Evolutionary conservation across 2,888 invertebrate species (phyloP), one percentile per base, ranked within the genome.

Genomic region (Lissocephala sabroskyi): DNA sequence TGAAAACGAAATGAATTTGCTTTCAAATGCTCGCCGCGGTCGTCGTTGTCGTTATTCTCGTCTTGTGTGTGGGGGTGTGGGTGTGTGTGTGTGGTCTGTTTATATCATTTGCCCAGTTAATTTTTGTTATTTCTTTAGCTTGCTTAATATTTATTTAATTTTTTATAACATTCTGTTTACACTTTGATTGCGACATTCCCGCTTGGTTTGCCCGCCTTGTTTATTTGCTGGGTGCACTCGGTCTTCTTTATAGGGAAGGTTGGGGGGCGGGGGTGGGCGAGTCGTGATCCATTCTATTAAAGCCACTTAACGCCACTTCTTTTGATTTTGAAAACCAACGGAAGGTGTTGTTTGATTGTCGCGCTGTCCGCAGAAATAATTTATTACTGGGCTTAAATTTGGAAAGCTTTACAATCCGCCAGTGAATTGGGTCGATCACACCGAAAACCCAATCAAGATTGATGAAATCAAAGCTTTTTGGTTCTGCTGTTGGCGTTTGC

Each of bases 121-220:
- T 65, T 74, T 59, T 33, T 48, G 10, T 50, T 74, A 56, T 60
- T 74, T 30, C 46, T 16, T 49, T 70, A n/a, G n/a, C n/a, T n/a
- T n/a, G n/a, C n/a, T n/a, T n/a, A n/a, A n/a, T n/a, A 56, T 61
- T 75, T 75, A 56, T 50, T 67, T 50, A 59, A 64, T 57, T 71
- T 57, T 51, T 70, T 60, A 62, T 55, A 56, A 52, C 51, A 30
- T 42, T 52, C 45, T 70, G 63, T 74, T 74, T 70, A 61, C 63
- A 53, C 55, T 65, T 61, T 65, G 67, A 70, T 74, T 70, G 67
- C 53, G 66, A 40, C 36, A 40, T n/a, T n/a, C n/a, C n/a, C n/a
- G n/a, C n/a, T n/a, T n/a, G n/a, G n/a, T n/a, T n/a, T n/a, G n/a
- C n/a, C n/a, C n/a, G n/a, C n/a, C n/a, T n/a, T n/a, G 9, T 26